phyloP scores from a whole-genome alignment of 2,888 invertebrate genomes.

The Oscheius sp. region DNA sequence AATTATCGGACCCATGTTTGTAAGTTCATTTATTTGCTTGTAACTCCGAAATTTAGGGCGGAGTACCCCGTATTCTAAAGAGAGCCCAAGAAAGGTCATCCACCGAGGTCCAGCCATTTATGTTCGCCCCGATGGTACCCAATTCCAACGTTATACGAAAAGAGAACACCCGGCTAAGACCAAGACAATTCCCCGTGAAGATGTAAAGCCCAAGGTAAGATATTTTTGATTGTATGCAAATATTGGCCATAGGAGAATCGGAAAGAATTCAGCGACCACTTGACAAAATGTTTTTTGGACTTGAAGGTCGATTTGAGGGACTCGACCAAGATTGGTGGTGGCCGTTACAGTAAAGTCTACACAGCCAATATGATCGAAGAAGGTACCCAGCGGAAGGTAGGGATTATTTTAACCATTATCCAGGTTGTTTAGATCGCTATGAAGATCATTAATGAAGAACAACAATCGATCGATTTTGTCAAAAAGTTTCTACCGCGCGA shows the following conservation, averaged over 20 bases:
- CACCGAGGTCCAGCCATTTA: constrained; percentile 4
- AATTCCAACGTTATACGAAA: not conserved
- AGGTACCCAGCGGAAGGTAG: not conserved
- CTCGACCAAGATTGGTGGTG: constrained; percentile 56
- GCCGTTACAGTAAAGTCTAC: constrained; percentile 66
- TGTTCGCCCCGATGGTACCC: not conserved
- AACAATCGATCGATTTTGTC: constrained; percentile 58
- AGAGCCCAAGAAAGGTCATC: not conserved
- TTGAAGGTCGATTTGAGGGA: constrained; percentile 47
- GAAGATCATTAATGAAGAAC: constrained; percentile 58
- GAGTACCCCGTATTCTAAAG: not conserved
- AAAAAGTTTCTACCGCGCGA: constrained; percentile 65
- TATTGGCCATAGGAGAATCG: not conserved
- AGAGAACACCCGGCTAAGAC: not conserved
- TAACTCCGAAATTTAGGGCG: not conserved
- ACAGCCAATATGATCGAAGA: constrained; percentile 37
- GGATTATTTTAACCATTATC: not conserved
- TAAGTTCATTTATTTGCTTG: too few relatives aligned
- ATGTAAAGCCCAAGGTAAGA: too few relatives aligned
- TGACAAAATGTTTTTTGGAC: constrained; percentile 39
- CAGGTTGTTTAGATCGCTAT: constrained; percentile 62
- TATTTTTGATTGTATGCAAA: not conserved
- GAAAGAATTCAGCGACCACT: not conserved
- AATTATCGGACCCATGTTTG: too few relatives aligned
- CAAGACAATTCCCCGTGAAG: not conserved